These are phyloP conservation scores for Campylomormyrus numenius DNA, from an alignment of 2,113 vertebrate species.

Conservation along the genomic window DNA sequence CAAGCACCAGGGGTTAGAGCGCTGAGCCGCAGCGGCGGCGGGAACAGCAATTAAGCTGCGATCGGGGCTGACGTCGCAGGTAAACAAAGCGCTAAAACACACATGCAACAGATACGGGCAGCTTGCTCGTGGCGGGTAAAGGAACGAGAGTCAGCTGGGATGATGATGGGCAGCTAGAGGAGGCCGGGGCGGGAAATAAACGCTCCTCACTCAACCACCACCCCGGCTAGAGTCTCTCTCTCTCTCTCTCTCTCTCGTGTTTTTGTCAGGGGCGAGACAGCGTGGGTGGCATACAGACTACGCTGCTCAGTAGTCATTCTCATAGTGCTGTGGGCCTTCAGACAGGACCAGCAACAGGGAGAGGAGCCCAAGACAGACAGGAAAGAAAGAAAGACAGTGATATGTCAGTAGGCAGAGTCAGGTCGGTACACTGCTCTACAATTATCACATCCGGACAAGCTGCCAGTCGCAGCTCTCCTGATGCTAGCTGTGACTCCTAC, in stretches of 20 bases:
- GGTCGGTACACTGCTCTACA: slow-evolving; percentile 9
- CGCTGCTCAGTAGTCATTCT: slow-evolving; percentile 69
- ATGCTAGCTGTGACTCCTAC: not conserved
- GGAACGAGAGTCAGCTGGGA: not conserved
- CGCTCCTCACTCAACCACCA: not conserved
- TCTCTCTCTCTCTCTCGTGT: not conserved
- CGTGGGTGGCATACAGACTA: slow-evolving; percentile 28
- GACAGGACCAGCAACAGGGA: slow-evolving; percentile 26
- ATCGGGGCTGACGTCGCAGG: not conserved
- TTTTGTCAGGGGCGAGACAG: slow-evolving; percentile 1
- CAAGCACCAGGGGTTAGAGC: not conserved
- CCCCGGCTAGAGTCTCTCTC: not conserved
- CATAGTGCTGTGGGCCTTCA: slow-evolving; percentile 64
- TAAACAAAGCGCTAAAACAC: not conserved
- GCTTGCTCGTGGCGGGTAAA: not conserved
- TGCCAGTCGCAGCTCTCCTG: not conserved
- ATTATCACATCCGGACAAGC: slow-evolving; percentile 23
- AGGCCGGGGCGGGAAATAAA: not conserved
- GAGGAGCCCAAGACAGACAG: slow-evolving; percentile 34
- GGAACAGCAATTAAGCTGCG: not conserved
- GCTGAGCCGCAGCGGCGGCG: not conserved
- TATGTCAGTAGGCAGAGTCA: slow-evolving; percentile 36
- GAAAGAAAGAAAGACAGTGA: slow-evolving; percentile 40
- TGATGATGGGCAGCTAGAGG: slow-evolving; percentile 4
- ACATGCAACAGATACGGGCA: not conserved